Base-by-base conservation (phyloP, 2,888 invertebrate genomes). In the Mesorhabditis sp. region DNA sequence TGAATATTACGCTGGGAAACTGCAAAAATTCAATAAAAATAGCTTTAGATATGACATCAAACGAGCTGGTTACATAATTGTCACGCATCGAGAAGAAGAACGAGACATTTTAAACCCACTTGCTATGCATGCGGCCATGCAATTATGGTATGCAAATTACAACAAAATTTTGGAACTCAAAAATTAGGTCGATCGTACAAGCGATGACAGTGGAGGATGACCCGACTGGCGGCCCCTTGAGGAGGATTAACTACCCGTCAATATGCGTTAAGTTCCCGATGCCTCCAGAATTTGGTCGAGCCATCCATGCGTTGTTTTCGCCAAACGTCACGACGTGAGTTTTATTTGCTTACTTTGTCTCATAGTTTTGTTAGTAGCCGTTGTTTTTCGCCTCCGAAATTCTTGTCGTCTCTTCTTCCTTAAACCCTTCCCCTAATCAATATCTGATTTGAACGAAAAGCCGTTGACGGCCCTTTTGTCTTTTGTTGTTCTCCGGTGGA, bases 201-300 rank as follows among this genome's bases (percentile, higher is more conserved):
- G 72, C 79, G 7, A 66, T 83, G 67, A 82, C 83, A 13, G 76
- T 83, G 41, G 79, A 82, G 70, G 79, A 78, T 69, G 69, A 75
- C 44, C 74, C 74, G 28, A 28, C 28, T 28, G 28, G 28, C 28
- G 58, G 58, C 10, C 58, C 58, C 7, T 75, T 76, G 68, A 76
- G 79, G 66, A 73, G 77, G n/a, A 71, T 83, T 69, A 82, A 75
- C 70, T 84, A 85, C 69, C 82, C 83, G 15, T 79, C 80, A 10
- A 81, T 84, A 6, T 84, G 84, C 65, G 83, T 84, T 66, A 83
- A 83, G 70, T 83, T 85, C 67, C 84, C 84, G 63, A 80, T 84
- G 74, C 83, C 84, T 41, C 78, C 78, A 43, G 82, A 84, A 65
- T 80, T 84, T 76, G 77, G 78, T 64, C 74, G 76, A 63, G 80